Evolutionary conservation across 2,888 invertebrate species (phyloP), one percentile per base, ranked within the genome.

Genomic region (Drosophila hamatofila): DNA sequence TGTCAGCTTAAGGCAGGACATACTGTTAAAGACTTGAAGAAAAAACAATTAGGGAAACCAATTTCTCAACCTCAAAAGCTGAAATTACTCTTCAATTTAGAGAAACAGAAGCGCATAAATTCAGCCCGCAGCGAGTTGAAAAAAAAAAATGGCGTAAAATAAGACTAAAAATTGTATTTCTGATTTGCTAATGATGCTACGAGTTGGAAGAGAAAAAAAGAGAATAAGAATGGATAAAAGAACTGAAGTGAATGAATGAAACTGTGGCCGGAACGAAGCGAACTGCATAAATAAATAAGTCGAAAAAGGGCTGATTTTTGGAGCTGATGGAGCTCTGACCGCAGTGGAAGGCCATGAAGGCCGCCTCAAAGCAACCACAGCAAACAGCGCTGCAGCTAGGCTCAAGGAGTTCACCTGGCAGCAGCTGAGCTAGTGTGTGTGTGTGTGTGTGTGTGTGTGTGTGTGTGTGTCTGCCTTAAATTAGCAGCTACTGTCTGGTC

Each of bases 101-200:
- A 56, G 68, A 79, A 80, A 83, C 83, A 85, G 85, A 88, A 80
- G 88, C 85, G 72, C 75, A 85, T 81, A 85, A 85, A 81, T 85
- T 71, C 42, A 59, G 75, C 85, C 68, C 71, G 56, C 44, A 69
- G 62, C 70, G 55, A 44, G 27, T n/a, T 25, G 46, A n/a, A 75
- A 63, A 69, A 70, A 74, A 61, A 69, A 70, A 74, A 61, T 67
- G 42, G 33, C 21, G 41, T 52, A 73, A 66, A 68, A 69, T 60
- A 78, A 73, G 66, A 57, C 55, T 54, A 70, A 69, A 80, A 66
- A 41, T 37, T 46, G 52, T 58, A 68, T 35, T 71, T 58, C 30
- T 44, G 63, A 23, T 49, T 57, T 63, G 69, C 83, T 88, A 85
- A 85, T 88, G 88, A 84, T 73, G 68, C 35, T 21, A 18, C 27